Conservation (phyloP, 2,113 vertebrate species). For the Pteruthius melanotis region DNA sequence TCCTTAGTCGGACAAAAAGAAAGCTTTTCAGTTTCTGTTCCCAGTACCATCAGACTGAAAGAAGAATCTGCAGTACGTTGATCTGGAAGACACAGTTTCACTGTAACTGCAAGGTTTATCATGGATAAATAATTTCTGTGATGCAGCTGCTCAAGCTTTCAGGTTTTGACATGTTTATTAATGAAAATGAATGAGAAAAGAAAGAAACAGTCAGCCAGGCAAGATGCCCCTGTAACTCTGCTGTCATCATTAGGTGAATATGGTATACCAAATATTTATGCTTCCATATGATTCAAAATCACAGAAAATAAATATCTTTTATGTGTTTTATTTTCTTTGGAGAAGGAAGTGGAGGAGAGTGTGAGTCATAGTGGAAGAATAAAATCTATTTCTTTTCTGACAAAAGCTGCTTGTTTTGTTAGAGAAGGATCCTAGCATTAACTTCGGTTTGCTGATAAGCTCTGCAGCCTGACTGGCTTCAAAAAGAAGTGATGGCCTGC, state of each 20-base stretch:
- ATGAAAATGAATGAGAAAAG: not conserved
- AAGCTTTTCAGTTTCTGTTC: constrained; percentile 12
- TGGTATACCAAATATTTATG: not conserved
- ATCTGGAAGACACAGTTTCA: not conserved
- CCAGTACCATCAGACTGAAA: not conserved
- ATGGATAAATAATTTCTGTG: not conserved
- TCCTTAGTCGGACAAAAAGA: not conserved
- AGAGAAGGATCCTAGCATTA: not conserved
- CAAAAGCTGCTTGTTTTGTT: not conserved
- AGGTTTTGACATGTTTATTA: constrained; percentile 23
- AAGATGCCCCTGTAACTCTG: not conserved
- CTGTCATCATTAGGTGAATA: constrained; percentile 36
- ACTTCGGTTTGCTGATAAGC: not conserved
- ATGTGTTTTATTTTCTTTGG: constrained; percentile 33
- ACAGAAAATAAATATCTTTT: constrained; percentile 26
- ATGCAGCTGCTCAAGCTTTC: not conserved
- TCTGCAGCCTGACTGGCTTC: not conserved
- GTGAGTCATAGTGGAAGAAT: constrained; percentile 14
- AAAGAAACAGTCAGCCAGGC: not conserved
- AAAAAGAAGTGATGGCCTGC: not conserved
- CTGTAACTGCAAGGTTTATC: not conserved
- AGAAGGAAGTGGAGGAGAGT: not conserved
- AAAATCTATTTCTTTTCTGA: constrained; percentile 14
- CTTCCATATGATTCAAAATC: constrained; percentile 10
- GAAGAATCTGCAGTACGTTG: not conserved